Percentiles rank a stretch among this genome's conserved stretches.
These are phyloP conservation scores for Lithobates sylvaticus DNA, from an alignment of 2,797 vertebrate species.

Conservation along the genomic window DNA sequence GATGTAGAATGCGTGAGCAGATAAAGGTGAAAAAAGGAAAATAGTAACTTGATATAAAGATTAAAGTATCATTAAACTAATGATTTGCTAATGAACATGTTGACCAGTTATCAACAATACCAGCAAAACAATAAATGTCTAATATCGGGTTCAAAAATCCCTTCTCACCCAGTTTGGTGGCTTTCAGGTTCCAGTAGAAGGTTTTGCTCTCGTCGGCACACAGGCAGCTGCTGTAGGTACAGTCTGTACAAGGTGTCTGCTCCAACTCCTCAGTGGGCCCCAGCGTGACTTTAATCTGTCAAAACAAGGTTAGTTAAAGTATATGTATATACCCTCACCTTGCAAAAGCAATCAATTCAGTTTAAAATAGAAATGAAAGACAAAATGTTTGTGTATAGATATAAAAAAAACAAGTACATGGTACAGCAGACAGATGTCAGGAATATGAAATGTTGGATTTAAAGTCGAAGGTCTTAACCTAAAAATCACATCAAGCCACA, in stretches of 20 bases:
- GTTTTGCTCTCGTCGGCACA: slow-evolving; percentile 80
- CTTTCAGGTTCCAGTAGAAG: slow-evolving; percentile 82
- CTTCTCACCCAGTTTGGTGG: slow-evolving; percentile 75
- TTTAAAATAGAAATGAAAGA: too few relatives aligned
- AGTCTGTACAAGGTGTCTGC: slow-evolving; percentile 69
- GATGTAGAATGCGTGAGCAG: background rate
- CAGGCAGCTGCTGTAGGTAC: slow-evolving; percentile 76
- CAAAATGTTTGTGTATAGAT: too few relatives aligned
- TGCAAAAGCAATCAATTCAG: too few relatives aligned
- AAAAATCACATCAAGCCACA: too few relatives aligned
- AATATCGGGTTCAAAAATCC: background rate
- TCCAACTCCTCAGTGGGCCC: slow-evolving; percentile 73
- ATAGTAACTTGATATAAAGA: too few relatives aligned
- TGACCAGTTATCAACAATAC: background rate
- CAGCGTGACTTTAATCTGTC: slow-evolving; percentile 78
- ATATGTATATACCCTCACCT: too few relatives aligned
- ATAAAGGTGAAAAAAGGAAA: background rate
- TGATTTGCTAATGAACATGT: background rate
- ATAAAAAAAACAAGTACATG: too few relatives aligned
- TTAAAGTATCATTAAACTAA: background rate
- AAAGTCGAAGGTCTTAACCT: too few relatives aligned
- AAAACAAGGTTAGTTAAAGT: background rate
- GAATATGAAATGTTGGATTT: too few relatives aligned
- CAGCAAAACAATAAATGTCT: too few relatives aligned
- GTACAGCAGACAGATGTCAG: too few relatives aligned